These are phyloP conservation scores for Drosophila niveifrons DNA, from an alignment of 2,888 invertebrate genomes.

Conservation along the genomic window DNA sequence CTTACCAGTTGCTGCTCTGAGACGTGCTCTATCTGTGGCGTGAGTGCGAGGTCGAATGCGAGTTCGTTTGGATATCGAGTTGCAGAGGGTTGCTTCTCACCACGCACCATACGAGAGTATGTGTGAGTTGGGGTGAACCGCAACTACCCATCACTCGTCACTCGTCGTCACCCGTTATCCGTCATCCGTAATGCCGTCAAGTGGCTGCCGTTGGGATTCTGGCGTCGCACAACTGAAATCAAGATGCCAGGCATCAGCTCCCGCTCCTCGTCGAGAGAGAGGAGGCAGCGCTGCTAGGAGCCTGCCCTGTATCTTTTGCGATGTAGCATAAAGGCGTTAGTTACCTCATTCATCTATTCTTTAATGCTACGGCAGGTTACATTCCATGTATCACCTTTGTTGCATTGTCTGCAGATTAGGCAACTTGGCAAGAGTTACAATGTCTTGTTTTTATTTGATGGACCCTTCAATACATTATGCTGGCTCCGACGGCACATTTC, in stretches of 20 bases:
- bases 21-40: slow-evolving; percentile 21
- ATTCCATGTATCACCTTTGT: slow-evolving; percentile 10
- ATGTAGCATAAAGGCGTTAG: slow-evolving; percentile 21
- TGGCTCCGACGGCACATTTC: not conserved
- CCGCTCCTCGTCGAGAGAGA: not conserved
- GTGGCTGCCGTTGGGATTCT: slow-evolving; percentile 14
- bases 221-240: slow-evolving; percentile 5
- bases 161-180: not conserved
- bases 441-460: not conserved
- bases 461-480: not conserved
- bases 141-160: slow-evolving; percentile 16
- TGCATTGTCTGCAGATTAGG: slow-evolving; percentile 5
- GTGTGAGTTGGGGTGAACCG: slow-evolving; percentile 19
- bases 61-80: slow-evolving; percentile 12
- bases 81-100: slow-evolving; percentile 17
- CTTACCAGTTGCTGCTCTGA: slow-evolving; percentile 18
- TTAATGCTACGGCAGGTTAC: slow-evolving; percentile 3
- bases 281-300: not conserved
- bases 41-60: slow-evolving; percentile 8
- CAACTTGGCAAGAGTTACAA: slow-evolving; percentile 3
- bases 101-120: slow-evolving; percentile 2
- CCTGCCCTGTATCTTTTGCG: slow-evolving; percentile 3
- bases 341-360: slow-evolving; percentile 22
- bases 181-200: slow-evolving; percentile 22
- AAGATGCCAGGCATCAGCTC: slow-evolving; percentile 22